A percentile compares a stretch with the other conserved stretches of the same genome.
Evolutionary conservation across 2,797 vertebrate genomes (phyloP).

Genomic region (Etheostoma nigrum): DNA sequence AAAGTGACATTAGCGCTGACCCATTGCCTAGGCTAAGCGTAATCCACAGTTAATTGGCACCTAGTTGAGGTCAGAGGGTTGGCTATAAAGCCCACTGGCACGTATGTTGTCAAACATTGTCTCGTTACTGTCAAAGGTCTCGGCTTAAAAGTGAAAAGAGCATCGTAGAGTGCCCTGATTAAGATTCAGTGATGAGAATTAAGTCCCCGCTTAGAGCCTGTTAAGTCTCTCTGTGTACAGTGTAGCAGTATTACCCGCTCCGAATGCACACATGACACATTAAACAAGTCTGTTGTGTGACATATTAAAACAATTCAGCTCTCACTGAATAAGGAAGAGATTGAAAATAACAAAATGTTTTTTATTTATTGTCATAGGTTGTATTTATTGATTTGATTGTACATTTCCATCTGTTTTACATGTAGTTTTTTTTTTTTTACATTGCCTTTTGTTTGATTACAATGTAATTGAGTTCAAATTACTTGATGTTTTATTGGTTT

Average conservation of each 20-base stretch:
- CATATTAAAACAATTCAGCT: constrained; percentile 34
- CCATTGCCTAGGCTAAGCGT: constrained; percentile 79
- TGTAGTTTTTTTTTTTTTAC: not conserved
- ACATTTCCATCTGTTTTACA: constrained; percentile 2
- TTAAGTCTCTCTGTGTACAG: constrained; percentile 65
- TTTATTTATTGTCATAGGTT: not conserved
- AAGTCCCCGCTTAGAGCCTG: constrained; percentile 36
- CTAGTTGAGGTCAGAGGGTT: constrained; percentile 78
- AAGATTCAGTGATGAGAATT: constrained; percentile 57
- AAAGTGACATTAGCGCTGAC: constrained; percentile 81
- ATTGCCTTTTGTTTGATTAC: constrained; percentile 8
- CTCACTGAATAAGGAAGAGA: not conserved
- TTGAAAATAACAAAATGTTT: not conserved
- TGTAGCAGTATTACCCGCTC: constrained; percentile 38
- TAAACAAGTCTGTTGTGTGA: constrained; percentile 12
- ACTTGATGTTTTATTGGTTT: constrained; percentile 44
- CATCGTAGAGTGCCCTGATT: constrained; percentile 69
- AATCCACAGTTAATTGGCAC: constrained; percentile 89
- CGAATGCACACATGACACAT: constrained; percentile 53
- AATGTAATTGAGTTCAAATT: constrained; percentile 1
- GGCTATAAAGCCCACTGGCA: constrained; percentile 77
- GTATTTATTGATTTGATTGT: constrained; percentile 10
- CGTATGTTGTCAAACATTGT: constrained; percentile 84
- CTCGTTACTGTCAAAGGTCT: constrained; percentile 81
- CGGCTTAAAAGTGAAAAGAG: constrained; percentile 79